Evolutionary conservation across 2,888 invertebrate species (phyloP).

Genomic region (Rhimphoctona megacephalus): DNA sequence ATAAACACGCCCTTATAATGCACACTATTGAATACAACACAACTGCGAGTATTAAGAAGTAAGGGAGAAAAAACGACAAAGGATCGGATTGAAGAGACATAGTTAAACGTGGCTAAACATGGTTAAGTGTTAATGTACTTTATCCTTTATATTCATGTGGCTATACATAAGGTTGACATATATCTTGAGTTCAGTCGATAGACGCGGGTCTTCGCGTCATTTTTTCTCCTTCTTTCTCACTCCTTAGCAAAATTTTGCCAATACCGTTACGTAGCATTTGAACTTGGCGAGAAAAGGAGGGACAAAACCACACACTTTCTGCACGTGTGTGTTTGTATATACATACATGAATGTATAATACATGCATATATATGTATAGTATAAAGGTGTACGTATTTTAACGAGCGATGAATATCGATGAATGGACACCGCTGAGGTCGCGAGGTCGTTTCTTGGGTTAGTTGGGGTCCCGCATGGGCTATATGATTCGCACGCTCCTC

Average conservation of each 20-base stretch:
- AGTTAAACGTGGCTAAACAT: slow-evolving; percentile 26
- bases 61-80: neutral
- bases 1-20: neutral
- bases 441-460: slow-evolving; percentile 68
- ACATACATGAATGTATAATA: slow-evolving; percentile 6
- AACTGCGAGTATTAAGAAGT: neutral
- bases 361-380: slow-evolving; percentile 22
- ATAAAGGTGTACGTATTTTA: slow-evolving; percentile 66
- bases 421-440: slow-evolving; percentile 68
- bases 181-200: slow-evolving; percentile 15
- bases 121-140: slow-evolving; percentile 42
- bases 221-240: neutral
- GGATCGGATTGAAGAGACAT: neutral
- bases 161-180: slow-evolving; percentile 12
- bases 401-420: slow-evolving; percentile 70
- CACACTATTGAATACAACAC: neutral
- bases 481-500: slow-evolving; percentile 68
- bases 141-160: slow-evolving; percentile 39
- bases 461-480: slow-evolving; percentile 64
- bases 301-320: slow-evolving; percentile 16
- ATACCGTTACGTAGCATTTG: slow-evolving; percentile 66
- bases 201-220: neutral
- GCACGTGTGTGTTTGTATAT: neutral
- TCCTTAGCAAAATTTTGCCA: slow-evolving; percentile 25
- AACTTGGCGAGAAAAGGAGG: slow-evolving; percentile 57